Base-by-base conservation (phyloP, 2,888 invertebrate species). In the Caenorhabditis doughertyi region DNA sequence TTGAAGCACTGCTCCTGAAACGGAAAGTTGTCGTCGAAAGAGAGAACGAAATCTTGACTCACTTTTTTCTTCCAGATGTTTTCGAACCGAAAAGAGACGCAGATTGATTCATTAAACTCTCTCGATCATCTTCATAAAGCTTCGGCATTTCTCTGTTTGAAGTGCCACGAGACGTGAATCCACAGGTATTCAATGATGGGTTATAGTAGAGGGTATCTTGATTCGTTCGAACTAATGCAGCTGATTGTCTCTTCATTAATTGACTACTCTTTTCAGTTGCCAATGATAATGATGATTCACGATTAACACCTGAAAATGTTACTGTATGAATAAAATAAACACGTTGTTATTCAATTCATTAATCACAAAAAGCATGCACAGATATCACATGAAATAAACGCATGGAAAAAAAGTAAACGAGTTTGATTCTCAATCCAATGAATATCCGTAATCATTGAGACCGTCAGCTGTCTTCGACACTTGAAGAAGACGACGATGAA, bases 251-350 rank as follows among this genome's bases (percentile, higher is more conserved):
- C 29, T 81, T 81, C 81, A 79, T 79, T 32, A 84, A 39, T 53
- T 79, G 73, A 60, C 79, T 72, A 18, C 71, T 64, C 29, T 83
- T 83, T 16, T 82, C 83, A 47, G 73, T 53, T 13, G 80, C 81
- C 44, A 85, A 49, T 1, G 89, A 88, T 4, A 86, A 64, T 25
- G 85, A 83, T 13, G 89, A 89, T 39, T 77, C 83, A 16, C 85
- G 81, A 77, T 87, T 87, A 18, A 88, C 68, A 29, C 86, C 88
- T 85, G 62, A 13, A 81, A 74, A 13, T 29, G 32, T 49, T n/a
- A n/a, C n/a, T n/a, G 39, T 13, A 3, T 2, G 16, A 16, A 39
- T 39, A 9, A 23, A 39, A 49, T 18, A 7, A 62, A 32, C 58
- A 21, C 3, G 8, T n/a, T 60, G 3, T 2, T 9, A 58, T 25